A percentile compares a stretch with the other conserved stretches of the same genome.
Evolutionary conservation across 2,888 invertebrate genomes (phyloP).

Genomic region (Ceriagrion tenellum): DNA sequence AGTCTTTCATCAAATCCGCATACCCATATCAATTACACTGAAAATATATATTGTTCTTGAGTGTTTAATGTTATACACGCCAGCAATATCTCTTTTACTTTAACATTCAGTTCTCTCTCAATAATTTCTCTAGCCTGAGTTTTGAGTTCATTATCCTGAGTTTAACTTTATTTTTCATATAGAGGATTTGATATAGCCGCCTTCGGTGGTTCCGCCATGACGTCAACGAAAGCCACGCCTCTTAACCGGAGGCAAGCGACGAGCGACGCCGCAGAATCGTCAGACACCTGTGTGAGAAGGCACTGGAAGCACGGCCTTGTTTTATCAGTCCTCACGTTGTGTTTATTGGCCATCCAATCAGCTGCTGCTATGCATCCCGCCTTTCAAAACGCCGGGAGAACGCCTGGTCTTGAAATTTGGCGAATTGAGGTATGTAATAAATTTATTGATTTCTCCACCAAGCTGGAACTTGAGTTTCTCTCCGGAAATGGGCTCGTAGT

Average conservation of each 20-base stretch:
- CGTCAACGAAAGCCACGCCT: constrained; percentile 52
- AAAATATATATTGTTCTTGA: not conserved
- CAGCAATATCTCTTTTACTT: not conserved
- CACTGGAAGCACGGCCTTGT: not conserved
- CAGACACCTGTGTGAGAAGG: constrained; percentile 8
- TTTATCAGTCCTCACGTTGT: constrained; percentile 13
- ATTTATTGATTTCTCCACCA: not conserved
- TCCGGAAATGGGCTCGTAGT: not conserved
- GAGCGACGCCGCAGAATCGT: not conserved
- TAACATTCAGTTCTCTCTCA: not conserved
- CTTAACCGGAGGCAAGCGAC: not conserved
- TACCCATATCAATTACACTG: not conserved
- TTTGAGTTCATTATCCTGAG: not conserved
- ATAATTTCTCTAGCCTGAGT: not conserved
- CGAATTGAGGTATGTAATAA: constrained; percentile 86
- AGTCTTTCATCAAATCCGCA: not conserved
- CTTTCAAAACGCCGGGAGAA: constrained; percentile 85
- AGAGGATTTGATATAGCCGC: not conserved
- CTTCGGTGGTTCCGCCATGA: not conserved
- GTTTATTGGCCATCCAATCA: not conserved
- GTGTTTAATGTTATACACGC: not conserved
- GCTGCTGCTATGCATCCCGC: constrained; percentile 78
- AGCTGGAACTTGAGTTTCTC: not conserved
- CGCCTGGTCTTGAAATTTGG: constrained; percentile 88
- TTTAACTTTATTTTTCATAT: not conserved